These are phyloP conservation scores for Drosophila bifasciata DNA, from an alignment of 1,140 invertebrate species.

Conservation along the genomic window DNA sequence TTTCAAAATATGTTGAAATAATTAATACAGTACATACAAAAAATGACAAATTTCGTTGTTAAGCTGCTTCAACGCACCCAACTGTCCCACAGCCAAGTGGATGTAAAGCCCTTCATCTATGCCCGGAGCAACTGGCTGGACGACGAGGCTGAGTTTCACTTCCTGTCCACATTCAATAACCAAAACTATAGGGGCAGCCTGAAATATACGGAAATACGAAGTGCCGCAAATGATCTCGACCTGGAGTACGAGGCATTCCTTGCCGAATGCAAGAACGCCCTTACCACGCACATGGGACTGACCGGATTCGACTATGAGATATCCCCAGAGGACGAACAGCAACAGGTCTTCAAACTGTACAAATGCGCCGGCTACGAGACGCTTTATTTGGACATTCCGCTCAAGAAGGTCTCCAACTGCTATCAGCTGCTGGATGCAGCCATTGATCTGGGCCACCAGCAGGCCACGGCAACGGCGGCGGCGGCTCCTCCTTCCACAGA, in stretches of 20 bases:
- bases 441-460: conserved; percentile 33
- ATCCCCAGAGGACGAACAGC: conserved; percentile 12
- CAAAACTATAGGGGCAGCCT: conserved; percentile 39
- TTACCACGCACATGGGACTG: conserved; percentile 58
- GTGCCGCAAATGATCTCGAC: conserved; percentile 47
- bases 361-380: conserved; percentile 66
- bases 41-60: conserved; percentile 32
- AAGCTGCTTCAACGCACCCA: conserved; percentile 59
- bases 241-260: conserved; percentile 36
- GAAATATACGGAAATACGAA: conserved; percentile 48
- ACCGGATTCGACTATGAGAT: conserved; percentile 61
- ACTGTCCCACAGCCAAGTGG: conserved; percentile 50
- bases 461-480: not conserved
- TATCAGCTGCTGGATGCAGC: conserved; percentile 55
- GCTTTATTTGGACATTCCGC: conserved; percentile 48
- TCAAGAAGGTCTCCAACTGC: conserved; percentile 46
- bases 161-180: conserved; percentile 39
- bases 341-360: conserved; percentile 46
- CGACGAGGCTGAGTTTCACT: conserved; percentile 47
- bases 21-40: not conserved
- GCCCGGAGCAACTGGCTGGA: conserved; percentile 52
- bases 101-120: conserved; percentile 68
- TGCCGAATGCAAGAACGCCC: conserved; percentile 53
- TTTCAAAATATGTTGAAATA: conserved; percentile 40
- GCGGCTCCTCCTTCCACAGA: no score